phyloP scores from a whole-genome alignment of 2,888 invertebrate species.

The Erannis defoliaria region DNA sequence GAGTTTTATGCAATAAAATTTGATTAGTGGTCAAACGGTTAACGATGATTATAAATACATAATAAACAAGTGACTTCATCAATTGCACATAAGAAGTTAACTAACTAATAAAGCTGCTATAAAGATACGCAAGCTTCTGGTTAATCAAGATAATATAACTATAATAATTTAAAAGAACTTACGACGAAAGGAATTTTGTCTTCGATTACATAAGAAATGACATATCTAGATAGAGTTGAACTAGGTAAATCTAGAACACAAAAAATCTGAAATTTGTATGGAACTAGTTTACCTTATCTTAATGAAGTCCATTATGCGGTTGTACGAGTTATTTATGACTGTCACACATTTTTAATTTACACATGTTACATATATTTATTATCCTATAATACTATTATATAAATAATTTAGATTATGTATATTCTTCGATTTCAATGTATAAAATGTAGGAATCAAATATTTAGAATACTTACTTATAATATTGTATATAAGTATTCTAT shows the following conservation, averaged over 20 bases:
- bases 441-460: too few species aligned
- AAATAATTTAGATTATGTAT: too few species aligned
- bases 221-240: neutral
- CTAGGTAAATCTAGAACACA: slow-evolving; percentile 7
- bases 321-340: too few species aligned
- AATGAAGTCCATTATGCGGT: neutral
- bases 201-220: slow-evolving; percentile 1
- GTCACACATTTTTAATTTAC: neutral
- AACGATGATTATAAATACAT: slow-evolving; percentile 14
- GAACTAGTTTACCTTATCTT: neutral
- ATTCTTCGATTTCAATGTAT: too few species aligned
- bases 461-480: too few species aligned
- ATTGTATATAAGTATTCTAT: too few species aligned
- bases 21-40: slow-evolving; percentile 1
- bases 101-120: slow-evolving; percentile 6
- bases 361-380: too few species aligned
- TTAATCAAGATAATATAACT: slow-evolving; percentile 13
- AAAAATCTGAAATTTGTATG: neutral
- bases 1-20: slow-evolving; percentile 3
- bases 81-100: slow-evolving; percentile 17
- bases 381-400: too few species aligned
- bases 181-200: neutral
- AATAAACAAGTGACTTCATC: slow-evolving; percentile 13
- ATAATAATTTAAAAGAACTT: slow-evolving; percentile 20
- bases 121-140: slow-evolving; percentile 18